Conservation (phyloP, 2,113 vertebrate genomes). For the Coptodon bakossiorum region DNA sequence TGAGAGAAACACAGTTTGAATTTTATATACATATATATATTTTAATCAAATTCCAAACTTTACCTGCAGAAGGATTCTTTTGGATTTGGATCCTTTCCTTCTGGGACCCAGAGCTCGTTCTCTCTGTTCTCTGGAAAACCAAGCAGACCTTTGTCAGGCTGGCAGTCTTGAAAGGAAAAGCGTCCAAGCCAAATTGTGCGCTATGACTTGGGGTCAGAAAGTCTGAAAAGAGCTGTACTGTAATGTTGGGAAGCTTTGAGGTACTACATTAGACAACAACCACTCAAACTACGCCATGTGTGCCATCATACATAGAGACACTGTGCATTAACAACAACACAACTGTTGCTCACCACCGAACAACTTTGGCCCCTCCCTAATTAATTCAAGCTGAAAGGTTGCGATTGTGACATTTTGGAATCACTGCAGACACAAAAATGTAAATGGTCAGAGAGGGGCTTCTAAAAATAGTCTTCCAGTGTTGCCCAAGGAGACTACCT, state of each 20-base stretch:
- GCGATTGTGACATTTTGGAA: background rate
- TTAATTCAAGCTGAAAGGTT: background rate
- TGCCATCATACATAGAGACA: background rate
- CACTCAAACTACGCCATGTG: rapidly evolving
- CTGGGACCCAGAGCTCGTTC: conserved; percentile 84
- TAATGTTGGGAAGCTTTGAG: background rate
- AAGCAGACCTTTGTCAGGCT: background rate
- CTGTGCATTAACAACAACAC: background rate
- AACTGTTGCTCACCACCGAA: background rate
- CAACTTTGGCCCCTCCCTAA: background rate
- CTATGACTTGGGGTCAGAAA: background rate
- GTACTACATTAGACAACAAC: background rate
- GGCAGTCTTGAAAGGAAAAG: background rate
- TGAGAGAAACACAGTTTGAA: background rate
- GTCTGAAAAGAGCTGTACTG: rapidly evolving
- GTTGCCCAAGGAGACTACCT: background rate
- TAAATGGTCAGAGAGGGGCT: background rate
- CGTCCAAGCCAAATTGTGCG: background rate
- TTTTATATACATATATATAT: background rate
- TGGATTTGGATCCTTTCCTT: conserved; percentile 87
- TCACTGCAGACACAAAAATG: background rate
- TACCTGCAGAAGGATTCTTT: conserved; percentile 88
- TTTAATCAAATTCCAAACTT: background rate
- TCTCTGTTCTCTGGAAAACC: conserved; percentile 80
- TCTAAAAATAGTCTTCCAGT: background rate